Percentiles rank a stretch among this genome's conserved stretches.
Conservation (phyloP, 2,888 invertebrate species). For the Hirudinaria manillensis region DNA sequence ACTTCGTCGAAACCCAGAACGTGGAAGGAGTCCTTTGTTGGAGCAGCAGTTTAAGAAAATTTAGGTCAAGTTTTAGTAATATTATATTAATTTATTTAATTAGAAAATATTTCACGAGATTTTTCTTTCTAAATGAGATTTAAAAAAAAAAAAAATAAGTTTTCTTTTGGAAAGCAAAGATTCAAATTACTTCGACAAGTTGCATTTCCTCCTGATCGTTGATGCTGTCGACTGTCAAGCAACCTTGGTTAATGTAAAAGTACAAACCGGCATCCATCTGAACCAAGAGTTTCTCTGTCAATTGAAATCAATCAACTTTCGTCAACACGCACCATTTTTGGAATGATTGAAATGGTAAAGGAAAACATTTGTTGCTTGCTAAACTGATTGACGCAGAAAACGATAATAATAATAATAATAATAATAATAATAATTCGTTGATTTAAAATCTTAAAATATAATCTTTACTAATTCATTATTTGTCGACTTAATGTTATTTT, state of each 20-base stretch:
- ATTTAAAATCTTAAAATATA: no score
- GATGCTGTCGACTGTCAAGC: slow-evolving; percentile 81
- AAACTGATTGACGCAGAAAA: no score
- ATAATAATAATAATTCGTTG: no score
- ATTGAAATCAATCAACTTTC: neutral
- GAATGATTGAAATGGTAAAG: no score
- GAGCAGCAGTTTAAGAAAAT: neutral
- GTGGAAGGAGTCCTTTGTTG: slow-evolving; percentile 86
- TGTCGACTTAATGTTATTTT: no score
- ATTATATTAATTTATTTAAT: neutral
- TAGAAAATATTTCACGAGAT: neutral
- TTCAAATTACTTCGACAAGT: slow-evolving; percentile 38
- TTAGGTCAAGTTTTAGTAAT: neutral
- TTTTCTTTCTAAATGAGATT: neutral
- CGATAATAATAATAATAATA: neutral
- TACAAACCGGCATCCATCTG: slow-evolving; percentile 71
- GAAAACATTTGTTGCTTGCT: no score
- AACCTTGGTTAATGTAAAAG: slow-evolving; percentile 91
- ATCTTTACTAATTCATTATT: no score
- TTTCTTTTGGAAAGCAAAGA: neutral
- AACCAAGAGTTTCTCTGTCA: slow-evolving; percentile 67
- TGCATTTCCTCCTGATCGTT: slow-evolving; percentile 64
- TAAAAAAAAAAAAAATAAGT: slow-evolving; percentile 8
- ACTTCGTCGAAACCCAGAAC: slow-evolving; percentile 89
- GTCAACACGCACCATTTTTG: no score